Evolutionary conservation across 2,888 invertebrate species (phyloP), one percentile per base, ranked within the genome.

Genomic region (Scaptomyza flava): DNA sequence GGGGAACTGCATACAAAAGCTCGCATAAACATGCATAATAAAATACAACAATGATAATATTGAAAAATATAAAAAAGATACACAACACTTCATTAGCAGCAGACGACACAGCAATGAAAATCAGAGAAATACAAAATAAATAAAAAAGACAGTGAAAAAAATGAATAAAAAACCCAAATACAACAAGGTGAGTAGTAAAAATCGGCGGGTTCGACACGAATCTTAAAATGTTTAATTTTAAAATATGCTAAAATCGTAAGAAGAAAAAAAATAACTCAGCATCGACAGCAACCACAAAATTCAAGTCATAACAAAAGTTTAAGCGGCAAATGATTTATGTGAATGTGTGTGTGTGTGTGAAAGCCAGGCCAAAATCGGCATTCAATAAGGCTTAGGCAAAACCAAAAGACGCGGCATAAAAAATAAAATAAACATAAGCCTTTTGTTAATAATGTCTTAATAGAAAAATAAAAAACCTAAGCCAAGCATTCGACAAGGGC

Each of bases 201-300:
- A 69, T 72, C 88, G 82, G 86, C 82, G 88, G 88, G 83, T 56
- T 85, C 71, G 68, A 83, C 70, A 77, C 77, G 68, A 85, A 79
- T 63, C 64, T 68, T 48, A 56, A 69, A 79, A 81, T 67, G 67
- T 73, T 79, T 60, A 54, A 77, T 52, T 72, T 78, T 65, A 79
- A 87, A 79, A 71, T 87, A 83, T 87, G 87, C 86, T 66, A 76
- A 87, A 82, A 83, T 66, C 87, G 68, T 81, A 74, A 41, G 76
- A 17, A 17, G 17, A 43, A 20, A 27, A 20, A 27, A 34, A 78
- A 72, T 80, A 82, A 51, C 60, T 56, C 60, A 66, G 59, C 62
- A 68, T 41, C 59, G 53, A 53, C 45, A 17, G 17, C 17, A 17
- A 56, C 36, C n/a, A 36, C 54, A 47, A 33, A 17, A 17, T 17